Percentiles rank a stretch among this genome's conserved stretches.
These are phyloP conservation scores for Orcinus orca DNA, from an alignment of 2,113 vertebrate genomes.

Conservation along the genomic window DNA sequence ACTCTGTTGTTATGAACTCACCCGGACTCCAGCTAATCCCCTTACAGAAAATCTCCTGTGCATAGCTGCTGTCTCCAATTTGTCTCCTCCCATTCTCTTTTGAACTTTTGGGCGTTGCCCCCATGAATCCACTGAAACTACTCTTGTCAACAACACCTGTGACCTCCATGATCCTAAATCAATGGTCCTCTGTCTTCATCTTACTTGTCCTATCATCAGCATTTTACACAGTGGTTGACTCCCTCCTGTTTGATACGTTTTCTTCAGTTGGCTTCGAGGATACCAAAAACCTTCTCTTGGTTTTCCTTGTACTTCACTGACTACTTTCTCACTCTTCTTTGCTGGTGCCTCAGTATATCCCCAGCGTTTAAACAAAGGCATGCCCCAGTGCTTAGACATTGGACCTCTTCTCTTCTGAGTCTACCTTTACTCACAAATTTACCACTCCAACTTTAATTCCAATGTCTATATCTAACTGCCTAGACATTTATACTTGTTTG, in stretches of 20 bases:
- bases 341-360: not conserved
- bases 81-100: not conserved
- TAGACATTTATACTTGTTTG: not conserved
- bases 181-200: not conserved
- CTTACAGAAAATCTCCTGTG: not conserved
- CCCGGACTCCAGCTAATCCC: not conserved
- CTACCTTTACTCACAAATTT: not conserved
- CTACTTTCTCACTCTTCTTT: not conserved
- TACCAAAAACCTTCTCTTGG: not conserved
- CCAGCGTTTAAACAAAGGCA: not conserved
- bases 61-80: not conserved
- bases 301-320: not conserved
- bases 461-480: not conserved
- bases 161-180: not conserved
- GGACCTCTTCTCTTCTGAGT: not conserved
- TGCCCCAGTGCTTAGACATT: not conserved
- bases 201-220: not conserved
- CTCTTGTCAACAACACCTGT: not conserved
- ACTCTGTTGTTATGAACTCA: not conserved
- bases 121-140: not conserved
- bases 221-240: not conserved
- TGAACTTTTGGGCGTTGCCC: not conserved
- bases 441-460: not conserved
- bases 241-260: not conserved
- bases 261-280: not conserved